These are phyloP conservation scores for Diaprepes abbreviatus DNA, from an alignment of 2,888 invertebrate species.

Conservation along the genomic window DNA sequence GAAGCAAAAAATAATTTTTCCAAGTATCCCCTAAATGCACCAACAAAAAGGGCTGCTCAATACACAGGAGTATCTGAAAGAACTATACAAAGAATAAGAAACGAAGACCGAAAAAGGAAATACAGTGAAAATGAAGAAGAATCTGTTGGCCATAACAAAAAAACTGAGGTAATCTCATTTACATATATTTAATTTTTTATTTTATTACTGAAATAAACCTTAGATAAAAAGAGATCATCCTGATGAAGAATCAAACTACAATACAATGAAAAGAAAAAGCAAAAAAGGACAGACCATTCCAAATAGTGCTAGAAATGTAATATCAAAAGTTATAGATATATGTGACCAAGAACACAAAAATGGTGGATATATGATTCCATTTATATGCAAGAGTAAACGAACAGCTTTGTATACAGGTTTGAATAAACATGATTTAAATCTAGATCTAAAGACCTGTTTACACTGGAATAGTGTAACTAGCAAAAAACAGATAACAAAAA, in stretches of 20 bases:
- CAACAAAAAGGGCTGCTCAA: slow-evolving; percentile 26
- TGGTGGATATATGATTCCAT: slow-evolving; percentile 20
- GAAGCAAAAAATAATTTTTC: slow-evolving; percentile 20
- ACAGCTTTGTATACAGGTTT: slow-evolving; percentile 32
- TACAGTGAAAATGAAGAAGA: neutral
- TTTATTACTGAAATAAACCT: neutral
- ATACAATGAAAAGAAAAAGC: slow-evolving; percentile 19
- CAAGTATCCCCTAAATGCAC: slow-evolving; percentile 15
- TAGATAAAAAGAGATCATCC: slow-evolving; percentile 6
- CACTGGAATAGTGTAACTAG: no score
- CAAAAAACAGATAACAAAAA: no score
- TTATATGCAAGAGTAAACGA: slow-evolving; percentile 26
- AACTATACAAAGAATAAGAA: slow-evolving; percentile 33
- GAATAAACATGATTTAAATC: no score
- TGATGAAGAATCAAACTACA: slow-evolving; percentile 19
- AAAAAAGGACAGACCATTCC: slow-evolving; percentile 23
- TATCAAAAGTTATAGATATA: slow-evolving; percentile 22
- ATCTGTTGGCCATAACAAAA: neutral
- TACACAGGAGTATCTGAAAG: slow-evolving; percentile 33
- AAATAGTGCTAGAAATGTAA: slow-evolving; percentile 29
- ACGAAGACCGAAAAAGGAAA: slow-evolving; percentile 12
- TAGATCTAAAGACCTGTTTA: no score
- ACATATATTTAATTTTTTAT: neutral
- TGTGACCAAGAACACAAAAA: slow-evolving; percentile 24
- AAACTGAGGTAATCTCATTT: neutral